Conservation (phyloP, 2,888 invertebrate genomes). For the Gortyna flavago region DNA sequence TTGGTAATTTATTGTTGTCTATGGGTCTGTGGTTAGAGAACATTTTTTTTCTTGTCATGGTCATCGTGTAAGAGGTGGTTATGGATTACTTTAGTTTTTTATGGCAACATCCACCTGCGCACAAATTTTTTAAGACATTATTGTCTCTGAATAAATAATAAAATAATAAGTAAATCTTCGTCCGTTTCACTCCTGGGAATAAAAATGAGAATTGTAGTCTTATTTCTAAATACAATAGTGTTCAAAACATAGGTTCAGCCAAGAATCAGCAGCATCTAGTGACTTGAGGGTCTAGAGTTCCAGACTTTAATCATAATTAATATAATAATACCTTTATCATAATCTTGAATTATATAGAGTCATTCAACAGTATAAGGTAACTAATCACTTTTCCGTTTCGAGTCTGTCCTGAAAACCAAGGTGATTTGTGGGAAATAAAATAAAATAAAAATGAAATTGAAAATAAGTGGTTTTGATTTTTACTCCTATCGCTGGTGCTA, state of each 20-base stretch:
- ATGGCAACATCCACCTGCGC: not conserved
- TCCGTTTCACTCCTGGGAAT: not conserved
- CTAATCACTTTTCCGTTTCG: too few relatives aligned
- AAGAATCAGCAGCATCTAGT: not conserved
- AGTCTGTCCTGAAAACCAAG: not conserved
- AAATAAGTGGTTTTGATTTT: not conserved
- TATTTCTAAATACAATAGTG: not conserved
- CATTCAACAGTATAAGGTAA: not conserved
- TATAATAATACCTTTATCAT: not conserved
- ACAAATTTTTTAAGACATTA: not conserved
- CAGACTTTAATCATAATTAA: not conserved
- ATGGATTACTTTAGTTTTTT: conserved; percentile 23
- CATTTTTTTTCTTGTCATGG: conserved; percentile 44
- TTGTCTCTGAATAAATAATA: not conserved
- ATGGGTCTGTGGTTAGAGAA: conserved; percentile 41
- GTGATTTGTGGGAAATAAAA: not conserved
- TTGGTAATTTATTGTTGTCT: conserved; percentile 56
- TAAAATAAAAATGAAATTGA: not conserved
- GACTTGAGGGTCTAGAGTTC: not conserved
- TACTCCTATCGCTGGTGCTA: conserved; percentile 8
- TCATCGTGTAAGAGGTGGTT: conserved; percentile 31
- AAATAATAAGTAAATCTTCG: not conserved
- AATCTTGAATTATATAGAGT: not conserved
- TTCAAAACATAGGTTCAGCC: not conserved
- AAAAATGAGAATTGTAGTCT: not conserved